phyloP scores from a whole-genome alignment of 2,888 invertebrate species.

The Syritta pipiens region DNA sequence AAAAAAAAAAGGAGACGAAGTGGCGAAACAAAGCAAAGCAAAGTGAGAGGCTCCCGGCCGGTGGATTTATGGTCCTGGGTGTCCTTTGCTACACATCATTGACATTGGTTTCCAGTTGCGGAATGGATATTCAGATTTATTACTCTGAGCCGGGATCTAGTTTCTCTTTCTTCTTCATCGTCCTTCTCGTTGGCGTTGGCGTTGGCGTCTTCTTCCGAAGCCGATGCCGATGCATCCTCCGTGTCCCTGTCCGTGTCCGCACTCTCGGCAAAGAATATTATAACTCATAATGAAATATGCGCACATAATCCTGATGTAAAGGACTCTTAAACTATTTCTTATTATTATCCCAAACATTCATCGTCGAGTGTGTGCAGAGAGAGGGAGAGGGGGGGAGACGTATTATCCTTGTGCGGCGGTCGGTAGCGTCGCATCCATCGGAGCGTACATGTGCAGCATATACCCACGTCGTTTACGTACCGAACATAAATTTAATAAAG shows the following conservation, averaged over 20 bases:
- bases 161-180: conserved; percentile 19
- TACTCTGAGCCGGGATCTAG: background rate
- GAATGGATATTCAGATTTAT: conserved; percentile 68
- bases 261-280: conserved; percentile 63
- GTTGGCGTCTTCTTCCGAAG: conserved; percentile 26
- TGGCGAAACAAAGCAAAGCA: no score
- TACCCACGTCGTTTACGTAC: conserved; percentile 12
- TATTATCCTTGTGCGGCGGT: conserved; percentile 53
- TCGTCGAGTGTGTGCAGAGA: conserved; percentile 38
- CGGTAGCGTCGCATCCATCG: conserved; percentile 24
- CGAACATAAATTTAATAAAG: conserved; percentile 66
- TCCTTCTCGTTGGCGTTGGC: background rate
- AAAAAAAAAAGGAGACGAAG: background rate
- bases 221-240: no score
- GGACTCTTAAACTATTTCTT: conserved; percentile 69
- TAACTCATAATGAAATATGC: conserved; percentile 69
- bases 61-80: conserved; percentile 45
- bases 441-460: conserved; percentile 28
- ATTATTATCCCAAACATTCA: conserved; percentile 69
- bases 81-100: conserved; percentile 56
- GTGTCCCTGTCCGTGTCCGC: conserved; percentile 48
- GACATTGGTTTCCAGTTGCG: conserved; percentile 64
- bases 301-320: conserved; percentile 69
- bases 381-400: no score
- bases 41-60: conserved; percentile 17